Percentiles rank a stretch among this genome's conserved stretches.
Conservation (phyloP, 2,113 vertebrate genomes). For the Nerophis ophidion region DNA sequence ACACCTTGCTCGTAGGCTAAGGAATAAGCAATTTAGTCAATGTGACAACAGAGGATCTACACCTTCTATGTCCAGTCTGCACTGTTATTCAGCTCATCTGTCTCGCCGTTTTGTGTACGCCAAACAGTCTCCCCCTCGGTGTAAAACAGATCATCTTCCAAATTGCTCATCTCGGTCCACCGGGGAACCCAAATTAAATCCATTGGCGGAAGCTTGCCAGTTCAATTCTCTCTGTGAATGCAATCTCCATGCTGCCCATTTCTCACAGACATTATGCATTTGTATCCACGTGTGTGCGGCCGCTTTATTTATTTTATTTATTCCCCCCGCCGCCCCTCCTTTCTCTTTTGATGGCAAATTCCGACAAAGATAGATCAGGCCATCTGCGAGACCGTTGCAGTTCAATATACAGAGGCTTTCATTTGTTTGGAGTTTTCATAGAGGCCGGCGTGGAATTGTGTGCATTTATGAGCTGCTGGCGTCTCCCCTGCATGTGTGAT, state of each 20-base stretch:
- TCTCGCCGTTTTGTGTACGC: conserved; percentile 13
- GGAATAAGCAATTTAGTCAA: not conserved
- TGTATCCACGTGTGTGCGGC: conserved; percentile 65
- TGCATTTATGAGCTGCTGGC: conserved; percentile 41
- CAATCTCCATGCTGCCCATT: conserved; percentile 44
- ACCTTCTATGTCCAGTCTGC: not conserved
- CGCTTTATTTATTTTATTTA: conserved; percentile 63
- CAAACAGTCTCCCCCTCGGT: conserved; percentile 12
- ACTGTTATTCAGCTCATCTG: conserved; percentile 4
- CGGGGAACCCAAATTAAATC: conserved; percentile 40
- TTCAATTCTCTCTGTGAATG: conserved; percentile 46
- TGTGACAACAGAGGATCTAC: not conserved
- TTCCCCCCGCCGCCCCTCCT: conserved; percentile 38
- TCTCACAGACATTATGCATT: conserved; percentile 62
- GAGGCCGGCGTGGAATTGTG: conserved; percentile 37
- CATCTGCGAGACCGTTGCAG: conserved; percentile 64
- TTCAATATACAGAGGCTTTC: conserved; percentile 59
- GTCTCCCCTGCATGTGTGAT: not conserved
- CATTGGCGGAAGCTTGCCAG: conserved; percentile 28
- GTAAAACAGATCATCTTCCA: conserved; percentile 51
- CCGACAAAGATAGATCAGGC: conserved; percentile 63
- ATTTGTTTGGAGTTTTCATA: conserved; percentile 64
- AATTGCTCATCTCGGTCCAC: conserved; percentile 26
- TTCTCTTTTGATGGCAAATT: conserved; percentile 45
- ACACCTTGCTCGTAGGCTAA: not conserved